Base-by-base conservation (phyloP, 2,888 invertebrate species). In the Trichopria drosophilae region DNA sequence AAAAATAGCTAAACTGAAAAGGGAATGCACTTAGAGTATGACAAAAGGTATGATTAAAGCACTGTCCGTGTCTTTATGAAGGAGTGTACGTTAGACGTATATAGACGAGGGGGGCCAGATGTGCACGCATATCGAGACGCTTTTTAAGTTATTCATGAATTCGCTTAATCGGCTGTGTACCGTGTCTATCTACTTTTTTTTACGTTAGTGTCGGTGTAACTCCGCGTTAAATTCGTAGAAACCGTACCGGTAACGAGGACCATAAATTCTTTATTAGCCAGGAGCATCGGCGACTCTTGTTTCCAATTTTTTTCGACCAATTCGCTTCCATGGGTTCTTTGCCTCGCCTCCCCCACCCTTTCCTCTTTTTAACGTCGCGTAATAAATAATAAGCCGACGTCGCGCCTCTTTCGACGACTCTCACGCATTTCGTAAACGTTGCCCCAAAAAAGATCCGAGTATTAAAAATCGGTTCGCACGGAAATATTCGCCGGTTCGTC, bases 211-310 rank as follows among this genome's bases (percentile, higher is more conserved):
- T 54, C 48, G 58, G 55, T 55, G 60, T 54, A 60, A 46, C 73
- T 73, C 72, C 69, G 69, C 67, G 68, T 71, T 72, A 72, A n/a
- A 73, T 73, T 73, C 73, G 69, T 72, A 72, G 73, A 73, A 73
- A 71, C 64, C 67, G 63, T 69, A 67, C 65, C 63, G 59, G 72
- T 72, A 73, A 73, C 68, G 68, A 73, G 72, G 65, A 57, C 65
- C 68, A 69, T 72, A 73, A 73, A 73, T 73, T 72, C 71, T 68
- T 69, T 70, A 72, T 72, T 72, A 68, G 67, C 66, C 64, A 59
- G 57, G 60, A 61, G 63, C 63, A 63, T 61, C 57, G 62, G 60
- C 57, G 54, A 48, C 50, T 47, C 54, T 44, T 43, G 19, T 39
- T 29, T n/a, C n/a, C n/a, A n/a, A n/a, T n/a, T n/a, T n/a, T n/a